Evolutionary conservation across 2,113 vertebrate genomes (phyloP).

Genomic region (Nansenia antarctica): DNA sequence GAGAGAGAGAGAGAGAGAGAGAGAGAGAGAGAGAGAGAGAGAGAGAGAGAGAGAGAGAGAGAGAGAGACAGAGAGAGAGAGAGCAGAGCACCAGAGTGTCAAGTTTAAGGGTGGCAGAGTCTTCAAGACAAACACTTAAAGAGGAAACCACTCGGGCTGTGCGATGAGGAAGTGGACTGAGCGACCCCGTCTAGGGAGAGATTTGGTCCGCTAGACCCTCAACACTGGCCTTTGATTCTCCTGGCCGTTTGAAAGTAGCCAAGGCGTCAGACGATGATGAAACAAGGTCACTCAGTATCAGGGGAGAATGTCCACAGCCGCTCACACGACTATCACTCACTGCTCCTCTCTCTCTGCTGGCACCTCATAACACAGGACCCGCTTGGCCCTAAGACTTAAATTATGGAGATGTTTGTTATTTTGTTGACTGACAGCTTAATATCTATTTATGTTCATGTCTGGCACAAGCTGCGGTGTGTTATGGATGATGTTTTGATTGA

Average conservation of each 20-base stretch:
- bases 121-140: conserved; percentile 31
- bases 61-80: background rate
- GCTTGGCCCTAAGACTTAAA: conserved; percentile 73
- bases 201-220: conserved; percentile 23
- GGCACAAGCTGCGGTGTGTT: conserved; percentile 77
- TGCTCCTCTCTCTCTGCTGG: conserved; percentile 55
- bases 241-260: conserved; percentile 33
- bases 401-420: conserved; percentile 84
- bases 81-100: background rate
- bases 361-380: conserved; percentile 76
- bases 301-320: conserved; percentile 63
- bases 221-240: conserved; percentile 22
- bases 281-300: conserved; percentile 60
- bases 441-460: conserved; percentile 89
- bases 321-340: conserved; percentile 71
- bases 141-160: conserved; percentile 11
- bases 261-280: conserved; percentile 48
- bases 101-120: background rate
- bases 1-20: background rate
- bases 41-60: conserved; percentile 10
- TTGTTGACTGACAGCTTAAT: conserved; percentile 89
- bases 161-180: conserved; percentile 14
- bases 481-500: conserved; percentile 81
- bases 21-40: conserved; percentile 10
- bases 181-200: conserved; percentile 27